Percentiles rank a stretch among this genome's conserved stretches.
Conservation (phyloP, 1,140 invertebrate species). For the Drosophila sulfurigaster region DNA sequence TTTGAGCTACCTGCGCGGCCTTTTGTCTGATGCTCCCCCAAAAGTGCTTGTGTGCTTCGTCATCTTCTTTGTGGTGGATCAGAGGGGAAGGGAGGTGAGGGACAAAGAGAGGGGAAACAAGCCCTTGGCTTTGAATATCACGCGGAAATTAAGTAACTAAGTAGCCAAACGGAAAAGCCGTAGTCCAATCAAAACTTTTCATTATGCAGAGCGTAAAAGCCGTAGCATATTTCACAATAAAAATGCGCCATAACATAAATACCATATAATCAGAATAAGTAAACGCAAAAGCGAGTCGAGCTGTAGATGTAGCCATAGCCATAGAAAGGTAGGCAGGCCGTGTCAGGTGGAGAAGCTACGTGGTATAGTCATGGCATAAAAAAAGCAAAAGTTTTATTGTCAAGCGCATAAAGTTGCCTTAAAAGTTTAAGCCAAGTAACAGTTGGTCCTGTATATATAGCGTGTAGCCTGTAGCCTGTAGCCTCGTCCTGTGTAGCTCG, state of each 20-base stretch:
- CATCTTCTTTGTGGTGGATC: constrained; percentile 7
- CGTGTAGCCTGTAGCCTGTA: background rate
- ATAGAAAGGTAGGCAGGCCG: too few relatives aligned
- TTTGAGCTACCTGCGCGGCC: constrained; percentile 2
- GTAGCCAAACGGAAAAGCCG: constrained; percentile 52
- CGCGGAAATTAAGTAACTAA: constrained; percentile 82
- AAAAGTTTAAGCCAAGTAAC: constrained; percentile 65
- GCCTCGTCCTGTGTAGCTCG: background rate
- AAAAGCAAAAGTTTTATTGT: constrained; percentile 80
- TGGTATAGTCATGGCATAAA: constrained; percentile 29
- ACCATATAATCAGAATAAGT: constrained; percentile 50
- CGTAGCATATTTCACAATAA: constrained; percentile 69
- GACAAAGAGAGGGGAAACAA: background rate
- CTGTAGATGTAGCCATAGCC: background rate
- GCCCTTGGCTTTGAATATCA: constrained; percentile 60
- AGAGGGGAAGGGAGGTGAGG: background rate
- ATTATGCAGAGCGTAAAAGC: constrained; percentile 50
- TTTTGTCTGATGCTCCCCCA: constrained; percentile 21
- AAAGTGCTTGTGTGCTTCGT: constrained; percentile 17
- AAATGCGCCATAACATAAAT: constrained; percentile 65
- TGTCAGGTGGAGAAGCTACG: background rate
- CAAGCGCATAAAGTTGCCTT: constrained; percentile 77
- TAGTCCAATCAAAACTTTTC: constrained; percentile 79
- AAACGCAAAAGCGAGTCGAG: background rate
- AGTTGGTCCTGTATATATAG: constrained; percentile 14